Conservation (phyloP, 2,888 invertebrate genomes). For the Hydroisotoma schaefferi region DNA sequence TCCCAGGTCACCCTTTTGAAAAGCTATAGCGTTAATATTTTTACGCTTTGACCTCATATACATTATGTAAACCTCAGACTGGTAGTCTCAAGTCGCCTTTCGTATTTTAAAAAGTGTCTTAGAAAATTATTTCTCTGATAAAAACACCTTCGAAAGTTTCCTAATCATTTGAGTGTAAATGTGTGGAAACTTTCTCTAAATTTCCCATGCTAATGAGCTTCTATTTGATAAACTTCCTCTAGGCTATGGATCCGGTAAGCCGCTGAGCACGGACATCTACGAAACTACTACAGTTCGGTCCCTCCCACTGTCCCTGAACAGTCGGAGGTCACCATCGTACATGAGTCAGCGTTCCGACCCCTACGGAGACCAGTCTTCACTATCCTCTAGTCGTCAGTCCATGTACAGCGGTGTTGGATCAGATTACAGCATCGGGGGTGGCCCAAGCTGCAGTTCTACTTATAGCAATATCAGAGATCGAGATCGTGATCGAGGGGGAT, state of each 20-base stretch:
- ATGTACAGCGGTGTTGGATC: background rate
- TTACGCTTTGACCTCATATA: too few relatives aligned
- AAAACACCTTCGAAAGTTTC: background rate
- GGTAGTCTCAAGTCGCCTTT: slow-evolving; percentile 35
- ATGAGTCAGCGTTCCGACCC: slow-evolving; percentile 27
- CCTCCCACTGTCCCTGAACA: slow-evolving; percentile 26
- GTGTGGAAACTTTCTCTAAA: background rate
- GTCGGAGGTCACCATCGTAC: slow-evolving; percentile 31
- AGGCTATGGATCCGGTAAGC: background rate
- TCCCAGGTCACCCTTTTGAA: slow-evolving; percentile 44
- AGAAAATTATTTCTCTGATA: too few relatives aligned
- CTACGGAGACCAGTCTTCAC: background rate
- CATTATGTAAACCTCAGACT: too few relatives aligned
- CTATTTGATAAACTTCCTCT: too few relatives aligned
- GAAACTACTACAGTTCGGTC: slow-evolving; percentile 40
- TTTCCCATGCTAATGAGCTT: too few relatives aligned
- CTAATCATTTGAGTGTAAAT: background rate
- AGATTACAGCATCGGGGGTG: background rate
- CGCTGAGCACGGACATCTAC: slow-evolving; percentile 23
- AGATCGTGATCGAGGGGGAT: background rate
- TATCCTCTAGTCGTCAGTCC: background rate
- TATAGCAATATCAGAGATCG: background rate
- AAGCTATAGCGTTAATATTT: too few relatives aligned
- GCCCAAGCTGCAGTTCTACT: background rate
- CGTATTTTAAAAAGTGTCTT: too few relatives aligned